These are phyloP conservation scores for Silurus asotus DNA, from an alignment of 2,113 vertebrate species.

Conservation along the genomic window DNA sequence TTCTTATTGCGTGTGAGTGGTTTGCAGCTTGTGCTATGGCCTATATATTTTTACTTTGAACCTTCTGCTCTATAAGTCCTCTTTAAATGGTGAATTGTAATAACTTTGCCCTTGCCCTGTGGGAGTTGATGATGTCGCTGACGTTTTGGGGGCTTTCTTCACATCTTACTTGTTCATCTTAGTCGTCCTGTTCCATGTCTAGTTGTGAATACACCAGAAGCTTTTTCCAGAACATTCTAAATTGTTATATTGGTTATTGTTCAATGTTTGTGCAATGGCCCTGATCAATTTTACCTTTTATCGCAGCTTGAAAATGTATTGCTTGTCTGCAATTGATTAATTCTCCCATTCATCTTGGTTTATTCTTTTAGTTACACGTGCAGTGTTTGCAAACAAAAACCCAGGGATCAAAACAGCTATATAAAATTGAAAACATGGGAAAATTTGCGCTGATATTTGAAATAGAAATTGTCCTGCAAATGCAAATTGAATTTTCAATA, in stretches of 20 bases:
- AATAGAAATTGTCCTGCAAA: not conserved
- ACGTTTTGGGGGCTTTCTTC: not conserved
- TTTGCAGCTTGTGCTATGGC: no score
- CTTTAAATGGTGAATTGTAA: not conserved
- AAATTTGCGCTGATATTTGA: not conserved
- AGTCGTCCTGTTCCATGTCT: not conserved
- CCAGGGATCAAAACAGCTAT: not conserved
- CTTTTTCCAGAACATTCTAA: not conserved
- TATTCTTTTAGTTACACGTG: not conserved
- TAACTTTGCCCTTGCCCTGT: not conserved
- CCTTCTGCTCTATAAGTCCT: not conserved
- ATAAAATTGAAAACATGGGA: not conserved
- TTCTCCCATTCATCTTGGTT: not conserved
- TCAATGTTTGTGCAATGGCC: not conserved
- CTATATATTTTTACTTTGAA: not conserved
- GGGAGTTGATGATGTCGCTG: not conserved
- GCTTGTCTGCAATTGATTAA: not conserved
- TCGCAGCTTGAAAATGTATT: not conserved
- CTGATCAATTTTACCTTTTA: not conserved
- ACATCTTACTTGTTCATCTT: not conserved
- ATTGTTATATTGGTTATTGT: not conserved
- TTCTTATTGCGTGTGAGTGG: not conserved
- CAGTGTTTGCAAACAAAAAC: not conserved
- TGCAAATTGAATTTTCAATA: not conserved
- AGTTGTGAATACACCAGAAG: not conserved